Conservation (phyloP, 2,113 vertebrate species). For the Prietella phreatophila region DNA sequence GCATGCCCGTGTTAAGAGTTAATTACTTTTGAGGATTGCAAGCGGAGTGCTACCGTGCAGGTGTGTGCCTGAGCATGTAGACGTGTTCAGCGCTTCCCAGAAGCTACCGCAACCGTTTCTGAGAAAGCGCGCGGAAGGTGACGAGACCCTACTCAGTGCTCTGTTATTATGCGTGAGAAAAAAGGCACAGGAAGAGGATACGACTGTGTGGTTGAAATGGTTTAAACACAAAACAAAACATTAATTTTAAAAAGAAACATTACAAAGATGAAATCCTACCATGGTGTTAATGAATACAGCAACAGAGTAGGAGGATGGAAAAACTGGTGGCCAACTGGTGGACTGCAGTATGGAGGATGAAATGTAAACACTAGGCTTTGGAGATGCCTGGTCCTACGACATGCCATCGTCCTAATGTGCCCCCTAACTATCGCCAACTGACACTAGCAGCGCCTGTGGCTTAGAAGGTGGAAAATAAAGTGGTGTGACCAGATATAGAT, state of each 20-base stretch:
- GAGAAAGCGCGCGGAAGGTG: slow-evolving; percentile 27
- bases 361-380: too few relatives aligned
- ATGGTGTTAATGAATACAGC: not conserved
- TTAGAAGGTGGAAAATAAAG: not conserved
- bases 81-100: not conserved
- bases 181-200: slow-evolving; percentile 22
- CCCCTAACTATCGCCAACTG: too few relatives aligned
- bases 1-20: not conserved
- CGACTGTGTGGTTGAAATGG: slow-evolving; percentile 16
- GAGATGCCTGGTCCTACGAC: too few relatives aligned
- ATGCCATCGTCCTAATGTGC: too few relatives aligned
- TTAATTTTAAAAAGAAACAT: not conserved
- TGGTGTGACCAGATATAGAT: not conserved
- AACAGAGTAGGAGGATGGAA: not conserved
- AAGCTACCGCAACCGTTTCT: slow-evolving; percentile 30
- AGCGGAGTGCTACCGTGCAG: not conserved
- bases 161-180: not conserved
- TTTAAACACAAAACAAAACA: slow-evolving; percentile 37
- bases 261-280: not conserved
- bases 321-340: not conserved
- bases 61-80: not conserved
- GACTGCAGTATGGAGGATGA: too few relatives aligned
- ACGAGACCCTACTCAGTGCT: not conserved
- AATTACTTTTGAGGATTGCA: not conserved
- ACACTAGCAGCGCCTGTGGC: too few relatives aligned